Conservation (phyloP, 2,888 invertebrate genomes). For the Sinelater perroti region DNA sequence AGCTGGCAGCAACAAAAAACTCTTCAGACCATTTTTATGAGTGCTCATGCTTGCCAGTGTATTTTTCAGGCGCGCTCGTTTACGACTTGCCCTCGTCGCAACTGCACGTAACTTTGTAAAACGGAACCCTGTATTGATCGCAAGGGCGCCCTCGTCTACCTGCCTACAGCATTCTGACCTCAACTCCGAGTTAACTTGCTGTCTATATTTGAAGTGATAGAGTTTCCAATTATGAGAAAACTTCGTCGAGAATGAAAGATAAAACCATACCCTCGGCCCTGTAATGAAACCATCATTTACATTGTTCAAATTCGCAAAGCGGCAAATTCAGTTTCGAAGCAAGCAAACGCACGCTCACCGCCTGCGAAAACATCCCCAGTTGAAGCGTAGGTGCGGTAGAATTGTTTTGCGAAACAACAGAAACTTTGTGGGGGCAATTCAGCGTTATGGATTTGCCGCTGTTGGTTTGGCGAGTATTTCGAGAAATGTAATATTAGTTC, state of each 20-base stretch:
- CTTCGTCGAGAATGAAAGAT: constrained; percentile 18
- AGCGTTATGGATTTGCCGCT: too few species aligned
- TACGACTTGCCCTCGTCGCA: constrained; percentile 26
- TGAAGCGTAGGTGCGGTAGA: too few species aligned
- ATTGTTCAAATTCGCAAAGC: too few species aligned
- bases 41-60: constrained; percentile 3
- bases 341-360: not conserved
- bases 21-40: too few species aligned
- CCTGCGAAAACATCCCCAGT: not conserved
- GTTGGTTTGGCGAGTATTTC: too few species aligned
- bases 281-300: too few species aligned
- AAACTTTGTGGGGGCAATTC: too few species aligned
- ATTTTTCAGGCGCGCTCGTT: too few species aligned
- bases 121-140: constrained; percentile 49
- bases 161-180: constrained; percentile 51
- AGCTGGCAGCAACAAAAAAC: too few species aligned
- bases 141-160: constrained; percentile 45
- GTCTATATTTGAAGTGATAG: constrained; percentile 45
- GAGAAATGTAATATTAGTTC: too few species aligned
- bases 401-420: too few species aligned
- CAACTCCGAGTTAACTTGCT: constrained; percentile 46
- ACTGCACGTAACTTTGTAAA: constrained; percentile 35
- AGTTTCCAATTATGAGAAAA: constrained; percentile 47
- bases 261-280: constrained; percentile 20
- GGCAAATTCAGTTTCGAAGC: too few species aligned